Evolutionary conservation across 2,888 invertebrate genomes (phyloP).

Genomic region (Drosophila mimetica): DNA sequence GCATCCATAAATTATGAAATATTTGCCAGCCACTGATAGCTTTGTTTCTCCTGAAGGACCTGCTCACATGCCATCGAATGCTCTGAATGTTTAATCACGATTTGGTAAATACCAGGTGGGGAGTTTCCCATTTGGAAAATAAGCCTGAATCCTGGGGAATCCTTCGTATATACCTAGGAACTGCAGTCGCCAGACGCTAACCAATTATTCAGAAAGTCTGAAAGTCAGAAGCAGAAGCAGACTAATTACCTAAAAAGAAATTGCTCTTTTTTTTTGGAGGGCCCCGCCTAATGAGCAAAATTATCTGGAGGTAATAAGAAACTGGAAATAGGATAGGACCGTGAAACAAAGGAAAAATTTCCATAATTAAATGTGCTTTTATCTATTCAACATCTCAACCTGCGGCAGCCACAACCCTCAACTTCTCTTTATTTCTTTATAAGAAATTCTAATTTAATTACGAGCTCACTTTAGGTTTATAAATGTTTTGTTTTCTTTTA

Average conservation of each 20-base stretch:
- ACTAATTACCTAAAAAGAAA: slow-evolving; percentile 30
- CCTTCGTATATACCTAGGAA: slow-evolving; percentile 10
- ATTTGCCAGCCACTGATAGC: slow-evolving; percentile 32
- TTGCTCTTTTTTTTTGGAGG: slow-evolving; percentile 13
- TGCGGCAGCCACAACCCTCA: slow-evolving; percentile 20
- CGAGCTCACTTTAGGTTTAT: slow-evolving; percentile 24
- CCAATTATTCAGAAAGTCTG: slow-evolving; percentile 29
- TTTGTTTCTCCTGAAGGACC: background rate
- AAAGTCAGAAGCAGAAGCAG: slow-evolving; percentile 11
- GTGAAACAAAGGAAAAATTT: slow-evolving; percentile 30
- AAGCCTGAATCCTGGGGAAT: background rate
- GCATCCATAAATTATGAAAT: slow-evolving; percentile 43
- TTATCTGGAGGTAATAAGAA: slow-evolving; percentile 37
- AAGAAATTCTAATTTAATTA: background rate
- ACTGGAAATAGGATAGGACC: slow-evolving; percentile 32
- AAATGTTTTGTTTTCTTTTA: background rate
- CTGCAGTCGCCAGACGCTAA: slow-evolving; percentile 26
- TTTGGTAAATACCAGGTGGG: slow-evolving; percentile 19
- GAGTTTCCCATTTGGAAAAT: background rate
- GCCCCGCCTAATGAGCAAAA: slow-evolving; percentile 29
- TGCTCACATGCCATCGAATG: slow-evolving; percentile 1
- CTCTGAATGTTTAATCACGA: slow-evolving; percentile 25
- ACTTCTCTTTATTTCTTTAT: slow-evolving; percentile 8
- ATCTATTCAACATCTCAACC: slow-evolving; percentile 1
- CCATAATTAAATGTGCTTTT: slow-evolving; percentile 31